These are phyloP conservation scores for Diogma glabrata DNA, from an alignment of 2,888 invertebrate genomes.

Conservation along the genomic window DNA sequence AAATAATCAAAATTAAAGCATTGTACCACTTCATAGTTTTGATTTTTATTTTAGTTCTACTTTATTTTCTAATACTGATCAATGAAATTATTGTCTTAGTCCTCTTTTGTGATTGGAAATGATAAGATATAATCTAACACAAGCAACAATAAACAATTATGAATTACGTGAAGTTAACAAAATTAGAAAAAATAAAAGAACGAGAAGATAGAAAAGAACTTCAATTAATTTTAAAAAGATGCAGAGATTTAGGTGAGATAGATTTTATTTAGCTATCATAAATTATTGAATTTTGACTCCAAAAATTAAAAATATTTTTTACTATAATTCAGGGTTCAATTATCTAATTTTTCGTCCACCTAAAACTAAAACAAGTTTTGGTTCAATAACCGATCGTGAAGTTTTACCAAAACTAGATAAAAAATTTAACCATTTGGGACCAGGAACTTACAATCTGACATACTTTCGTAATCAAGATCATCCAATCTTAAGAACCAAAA, in stretches of 20 bases:
- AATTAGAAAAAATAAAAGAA: background rate
- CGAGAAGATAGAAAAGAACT: slow-evolving; percentile 22
- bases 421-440: slow-evolving; percentile 22
- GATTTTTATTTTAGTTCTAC: no score
- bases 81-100: slow-evolving; percentile 3
- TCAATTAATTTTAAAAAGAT: slow-evolving; percentile 23
- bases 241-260: slow-evolving; percentile 21
- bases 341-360: slow-evolving; percentile 42
- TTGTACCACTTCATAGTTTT: slow-evolving; percentile 1
- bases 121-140: slow-evolving; percentile 4
- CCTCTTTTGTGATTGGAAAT: background rate
- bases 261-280: no score
- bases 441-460: slow-evolving; percentile 22
- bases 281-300: background rate
- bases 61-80: background rate
- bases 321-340: slow-evolving; percentile 47
- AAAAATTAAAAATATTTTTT: slow-evolving; percentile 10
- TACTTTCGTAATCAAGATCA: background rate
- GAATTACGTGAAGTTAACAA: slow-evolving; percentile 4
- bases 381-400: slow-evolving; percentile 38
- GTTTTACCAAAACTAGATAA: slow-evolving; percentile 36
- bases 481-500: background rate
- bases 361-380: slow-evolving; percentile 40
- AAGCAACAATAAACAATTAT: background rate
- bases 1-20: no score